Conservation (phyloP, 2,888 invertebrate species). For the Athalia circularis region DNA sequence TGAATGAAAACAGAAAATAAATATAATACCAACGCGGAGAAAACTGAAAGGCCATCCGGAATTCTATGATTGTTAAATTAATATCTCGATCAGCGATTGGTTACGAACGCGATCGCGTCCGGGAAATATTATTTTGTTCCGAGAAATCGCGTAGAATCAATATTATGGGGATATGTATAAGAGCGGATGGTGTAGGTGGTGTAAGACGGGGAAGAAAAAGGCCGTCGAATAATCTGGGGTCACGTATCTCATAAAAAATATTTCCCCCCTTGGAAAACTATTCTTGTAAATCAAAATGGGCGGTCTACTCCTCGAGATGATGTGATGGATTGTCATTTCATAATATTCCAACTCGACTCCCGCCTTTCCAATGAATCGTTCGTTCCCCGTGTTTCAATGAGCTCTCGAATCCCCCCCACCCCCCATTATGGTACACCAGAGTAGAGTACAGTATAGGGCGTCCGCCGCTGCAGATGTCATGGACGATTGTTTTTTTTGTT, state of each 20-base stretch:
- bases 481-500: neutral
- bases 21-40: too few species aligned
- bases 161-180: neutral
- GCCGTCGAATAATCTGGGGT: slow-evolving; percentile 32
- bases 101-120: slow-evolving; percentile 24
- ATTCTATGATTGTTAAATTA: too few species aligned
- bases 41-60: too few species aligned
- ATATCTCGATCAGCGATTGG: neutral
- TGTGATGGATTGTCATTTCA: slow-evolving; percentile 35
- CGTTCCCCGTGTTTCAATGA: slow-evolving; percentile 2
- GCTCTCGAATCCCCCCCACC: neutral
- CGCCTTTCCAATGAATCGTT: neutral
- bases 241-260: slow-evolving; percentile 43
- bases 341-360: slow-evolving; percentile 11
- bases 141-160: slow-evolving; percentile 39
- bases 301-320: slow-evolving; percentile 11
- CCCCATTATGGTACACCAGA: too few species aligned
- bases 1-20: too few species aligned
- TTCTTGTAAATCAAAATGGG: slow-evolving; percentile 39
- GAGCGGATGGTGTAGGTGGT: too few species aligned
- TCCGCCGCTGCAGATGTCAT: neutral
- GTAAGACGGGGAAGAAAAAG: slow-evolving; percentile 1
- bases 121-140: slow-evolving; percentile 35
- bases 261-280: slow-evolving; percentile 29
- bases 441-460: too few species aligned